phyloP scores from a whole-genome alignment of 2,888 invertebrate species.

The Esperia sulphurella region DNA sequence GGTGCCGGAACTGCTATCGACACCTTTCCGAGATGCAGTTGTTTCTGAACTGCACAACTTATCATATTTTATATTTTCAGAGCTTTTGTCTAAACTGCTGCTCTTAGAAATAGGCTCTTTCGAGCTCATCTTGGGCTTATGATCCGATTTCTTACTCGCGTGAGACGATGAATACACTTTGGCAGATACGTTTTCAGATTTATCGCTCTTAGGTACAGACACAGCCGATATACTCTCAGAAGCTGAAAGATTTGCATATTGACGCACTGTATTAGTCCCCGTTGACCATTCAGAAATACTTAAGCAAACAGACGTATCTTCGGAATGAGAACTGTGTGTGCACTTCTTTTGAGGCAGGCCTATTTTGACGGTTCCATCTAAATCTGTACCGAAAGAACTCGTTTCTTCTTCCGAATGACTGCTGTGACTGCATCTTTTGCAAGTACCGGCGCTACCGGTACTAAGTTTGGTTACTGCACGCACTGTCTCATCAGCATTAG shows the following conservation, averaged over 20 bases:
- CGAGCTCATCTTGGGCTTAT: slow-evolving; percentile 59
- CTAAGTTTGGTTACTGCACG: slow-evolving; percentile 71
- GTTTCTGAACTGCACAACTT: slow-evolving; percentile 81
- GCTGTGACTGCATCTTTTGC: slow-evolving; percentile 83
- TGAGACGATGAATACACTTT: slow-evolving; percentile 81
- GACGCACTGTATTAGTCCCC: slow-evolving; percentile 90
- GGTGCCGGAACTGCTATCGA: slow-evolving; percentile 83
- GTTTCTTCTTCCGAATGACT: slow-evolving; percentile 88
- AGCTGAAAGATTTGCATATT: slow-evolving; percentile 87
- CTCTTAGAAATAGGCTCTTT: slow-evolving; percentile 79
- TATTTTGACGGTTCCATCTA: slow-evolving; percentile 90
- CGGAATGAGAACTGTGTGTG: slow-evolving; percentile 90
- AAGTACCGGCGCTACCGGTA: slow-evolving; percentile 73
- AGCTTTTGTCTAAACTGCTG: slow-evolving; percentile 78
- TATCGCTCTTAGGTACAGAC: slow-evolving; percentile 81
- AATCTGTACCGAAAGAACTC: slow-evolving; percentile 87
- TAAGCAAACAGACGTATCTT: slow-evolving; percentile 91
- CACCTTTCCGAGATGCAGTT: slow-evolving; percentile 68
- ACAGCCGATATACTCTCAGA: slow-evolving; percentile 82
- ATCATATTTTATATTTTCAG: slow-evolving; percentile 78
- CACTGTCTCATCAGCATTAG: slow-evolving; percentile 78
- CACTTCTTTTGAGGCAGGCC: slow-evolving; percentile 89
- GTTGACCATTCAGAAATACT: slow-evolving; percentile 94
- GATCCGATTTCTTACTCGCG: slow-evolving; percentile 72
- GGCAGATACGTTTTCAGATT: slow-evolving; percentile 74